phyloP scores from a whole-genome alignment of 2,888 invertebrate genomes.

The Nesidiocoris tenuis region DNA sequence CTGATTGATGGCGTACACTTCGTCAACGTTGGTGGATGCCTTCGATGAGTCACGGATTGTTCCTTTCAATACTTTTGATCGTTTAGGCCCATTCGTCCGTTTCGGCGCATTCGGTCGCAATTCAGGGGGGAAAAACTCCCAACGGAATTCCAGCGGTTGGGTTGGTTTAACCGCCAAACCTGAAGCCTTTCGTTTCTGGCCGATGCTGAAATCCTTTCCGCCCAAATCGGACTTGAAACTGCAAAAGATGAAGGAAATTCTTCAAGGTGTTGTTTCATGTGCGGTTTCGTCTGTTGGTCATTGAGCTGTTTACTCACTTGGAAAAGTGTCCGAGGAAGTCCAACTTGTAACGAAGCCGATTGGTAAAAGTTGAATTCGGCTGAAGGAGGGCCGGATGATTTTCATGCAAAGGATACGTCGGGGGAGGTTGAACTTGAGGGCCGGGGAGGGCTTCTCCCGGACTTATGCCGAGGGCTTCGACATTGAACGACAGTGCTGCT shows the following conservation, averaged over 20 bases:
- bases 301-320: background rate
- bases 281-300: too few relatives aligned
- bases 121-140: constrained; percentile 51
- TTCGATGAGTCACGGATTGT: background rate
- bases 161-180: constrained; percentile 20
- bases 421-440: constrained; percentile 56
- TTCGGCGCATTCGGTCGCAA: constrained; percentile 46
- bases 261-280: too few relatives aligned
- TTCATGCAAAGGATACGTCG: constrained; percentile 56
- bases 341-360: constrained; percentile 18
- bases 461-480: constrained; percentile 55
- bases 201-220: constrained; percentile 7
- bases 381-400: constrained; percentile 56
- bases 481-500: constrained; percentile 54
- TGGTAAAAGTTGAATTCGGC: constrained; percentile 45
- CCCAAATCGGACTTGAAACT: constrained; percentile 21
- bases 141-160: constrained; percentile 46
- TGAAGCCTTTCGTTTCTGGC: constrained; percentile 9
- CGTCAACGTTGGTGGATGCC: constrained; percentile 37
- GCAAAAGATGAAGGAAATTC: background rate
- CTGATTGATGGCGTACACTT: constrained; percentile 23
- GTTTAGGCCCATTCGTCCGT: too few relatives aligned
- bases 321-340: constrained; percentile 27
- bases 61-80: constrained; percentile 34
- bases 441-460: constrained; percentile 55